Percentiles rank a stretch among this genome's conserved stretches.
Conservation (phyloP, 2,888 invertebrate genomes). For the Pandemis cinnamomeana region DNA sequence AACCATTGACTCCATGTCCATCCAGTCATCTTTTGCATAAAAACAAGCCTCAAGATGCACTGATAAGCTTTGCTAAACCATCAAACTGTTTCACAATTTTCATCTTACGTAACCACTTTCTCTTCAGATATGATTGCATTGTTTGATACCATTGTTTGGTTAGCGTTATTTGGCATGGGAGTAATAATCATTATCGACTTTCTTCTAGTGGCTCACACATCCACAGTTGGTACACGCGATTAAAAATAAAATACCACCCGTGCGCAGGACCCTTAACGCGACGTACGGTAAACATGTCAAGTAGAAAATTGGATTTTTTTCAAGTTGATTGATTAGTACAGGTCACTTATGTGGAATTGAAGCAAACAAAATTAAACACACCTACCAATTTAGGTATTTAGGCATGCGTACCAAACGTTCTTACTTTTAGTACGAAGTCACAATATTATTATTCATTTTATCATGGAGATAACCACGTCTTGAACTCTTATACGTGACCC, state of each 20-base stretch:
- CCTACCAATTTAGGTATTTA: constrained; percentile 16
- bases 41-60: constrained; percentile 24
- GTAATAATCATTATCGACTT: constrained; percentile 39
- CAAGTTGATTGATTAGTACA: constrained; percentile 41
- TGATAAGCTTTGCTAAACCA: constrained; percentile 35
- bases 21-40: constrained; percentile 28
- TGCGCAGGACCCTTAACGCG: constrained; percentile 26
- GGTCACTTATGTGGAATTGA: constrained; percentile 40
- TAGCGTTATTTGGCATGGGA: constrained; percentile 39
- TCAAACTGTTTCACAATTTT: constrained; percentile 36
- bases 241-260: constrained; percentile 19
- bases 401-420: neutral
- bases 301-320: constrained; percentile 41
- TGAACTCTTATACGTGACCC: constrained; percentile 20
- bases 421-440: neutral
- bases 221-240: constrained; percentile 1
- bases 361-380: constrained; percentile 36
- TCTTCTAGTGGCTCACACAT: constrained; percentile 29
- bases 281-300: constrained; percentile 40
- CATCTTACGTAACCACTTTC: constrained; percentile 55
- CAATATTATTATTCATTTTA: constrained; percentile 12
- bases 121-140: constrained; percentile 49
- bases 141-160: constrained; percentile 56
- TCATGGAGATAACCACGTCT: constrained; percentile 19
- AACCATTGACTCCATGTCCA: constrained; percentile 33